phyloP scores from a whole-genome alignment of 2,888 invertebrate species.

The Aleiodes leptofemur region DNA sequence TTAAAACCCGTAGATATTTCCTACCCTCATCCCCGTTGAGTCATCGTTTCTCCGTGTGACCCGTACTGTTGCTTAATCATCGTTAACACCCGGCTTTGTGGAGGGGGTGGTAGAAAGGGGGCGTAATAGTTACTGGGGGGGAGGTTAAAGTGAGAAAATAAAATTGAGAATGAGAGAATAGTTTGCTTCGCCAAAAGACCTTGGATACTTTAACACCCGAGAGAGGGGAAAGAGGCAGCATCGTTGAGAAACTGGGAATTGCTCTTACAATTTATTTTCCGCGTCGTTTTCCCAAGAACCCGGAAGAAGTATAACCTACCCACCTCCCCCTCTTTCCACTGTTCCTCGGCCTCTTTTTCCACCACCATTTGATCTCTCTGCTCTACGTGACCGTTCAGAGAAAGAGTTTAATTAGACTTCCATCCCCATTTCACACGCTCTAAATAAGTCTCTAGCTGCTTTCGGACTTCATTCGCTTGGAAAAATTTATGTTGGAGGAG shows the following conservation, averaged over 20 bases:
- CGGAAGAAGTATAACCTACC: slow-evolving; percentile 34
- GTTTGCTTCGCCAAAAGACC: slow-evolving; percentile 43
- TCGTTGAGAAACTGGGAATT: slow-evolving; percentile 41
- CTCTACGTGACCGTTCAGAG: slow-evolving; percentile 56
- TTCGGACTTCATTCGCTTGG: slow-evolving; percentile 25
- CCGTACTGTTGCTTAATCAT: slow-evolving; percentile 64
- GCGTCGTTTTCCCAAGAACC: slow-evolving; percentile 49
- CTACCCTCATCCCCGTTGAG: slow-evolving; percentile 40
- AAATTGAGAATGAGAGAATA: slow-evolving; percentile 34
- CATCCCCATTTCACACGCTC: slow-evolving; percentile 28
- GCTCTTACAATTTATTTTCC: slow-evolving; percentile 54
- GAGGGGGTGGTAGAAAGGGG: slow-evolving; percentile 24
- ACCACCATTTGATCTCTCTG: slow-evolving; percentile 43
- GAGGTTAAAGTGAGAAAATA: not conserved
- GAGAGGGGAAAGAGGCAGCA: not conserved
- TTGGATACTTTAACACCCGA: slow-evolving; percentile 23
- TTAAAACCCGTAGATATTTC: slow-evolving; percentile 39
- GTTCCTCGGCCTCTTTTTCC: too few species aligned
- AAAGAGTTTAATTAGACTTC: slow-evolving; percentile 56
- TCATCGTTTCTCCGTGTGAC: slow-evolving; percentile 53
- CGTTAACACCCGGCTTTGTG: slow-evolving; percentile 58
- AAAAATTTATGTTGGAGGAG: slow-evolving; percentile 13
- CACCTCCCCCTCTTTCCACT: slow-evolving; percentile 3
- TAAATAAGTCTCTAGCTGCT: slow-evolving; percentile 30
- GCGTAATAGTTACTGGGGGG: not conserved